Evolutionary conservation across 2,113 vertebrate genomes (phyloP), one percentile per base, ranked within the genome.

Genomic region (Anhinga anhinga): DNA sequence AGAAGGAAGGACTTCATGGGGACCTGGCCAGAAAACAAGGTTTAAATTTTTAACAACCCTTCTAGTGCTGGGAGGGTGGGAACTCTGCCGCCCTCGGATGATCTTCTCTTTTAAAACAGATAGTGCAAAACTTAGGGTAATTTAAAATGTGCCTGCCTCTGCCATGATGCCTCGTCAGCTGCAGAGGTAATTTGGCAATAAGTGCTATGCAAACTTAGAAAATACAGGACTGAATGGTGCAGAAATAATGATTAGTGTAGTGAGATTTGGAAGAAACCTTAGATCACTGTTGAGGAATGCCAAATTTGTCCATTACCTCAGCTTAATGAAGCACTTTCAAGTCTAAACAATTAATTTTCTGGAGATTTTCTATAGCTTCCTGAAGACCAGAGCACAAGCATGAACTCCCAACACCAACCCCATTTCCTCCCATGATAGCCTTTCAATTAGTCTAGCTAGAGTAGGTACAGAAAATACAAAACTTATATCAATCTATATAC

Each of bases 291-390:
- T 85, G 79, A 90, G 90, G 74, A 94, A 71, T 78, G 86, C 59
- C 4, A 9, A 36, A 55, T 88, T 65, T 63, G 42, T 63, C 81
- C 36, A 67, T 88, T 94, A 49, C 82, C 80, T 91, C 79, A 67
- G 87, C 62, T 81, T 92, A 86, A 92, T 71, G 87, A 82, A 95
- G 84, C 3, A 15, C 87, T 92, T 91, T 73, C 59, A 84, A 86
- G 87, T 62, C 78, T 70, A 95, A 96, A 95, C 94, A 89, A 78
- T 80, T 90, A 70, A 89, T 85, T 96, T 92, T 81, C 85, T 65
- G 65, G 61, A 88, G 74, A 59, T 82, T 90, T 91, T 73, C 74
- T 58, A 15, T 19, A 65, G 55, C 16, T 86, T 88, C 84, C 76
- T 66, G 71, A 85, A 87, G 63, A 90, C 61, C 61, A 85, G 61